A percentile compares a stretch with the other conserved stretches of the same genome.
Evolutionary conservation across 2,888 invertebrate genomes (phyloP).

Genomic region (Onthophagus sagittarius): DNA sequence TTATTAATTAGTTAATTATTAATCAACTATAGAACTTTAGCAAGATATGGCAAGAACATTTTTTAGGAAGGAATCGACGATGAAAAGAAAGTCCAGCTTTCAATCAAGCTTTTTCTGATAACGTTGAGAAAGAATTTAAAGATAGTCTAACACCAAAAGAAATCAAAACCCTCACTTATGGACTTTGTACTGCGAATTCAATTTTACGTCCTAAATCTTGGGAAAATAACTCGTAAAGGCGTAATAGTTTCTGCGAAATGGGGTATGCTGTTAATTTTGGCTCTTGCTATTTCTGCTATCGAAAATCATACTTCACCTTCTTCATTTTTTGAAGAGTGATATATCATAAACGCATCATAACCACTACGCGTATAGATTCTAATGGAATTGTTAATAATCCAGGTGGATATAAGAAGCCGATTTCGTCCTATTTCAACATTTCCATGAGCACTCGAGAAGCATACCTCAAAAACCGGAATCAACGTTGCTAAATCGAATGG

Average conservation of each 20-base stretch:
- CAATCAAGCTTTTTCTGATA: neutral
- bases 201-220: constrained; percentile 26
- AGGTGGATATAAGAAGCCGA: constrained; percentile 36
- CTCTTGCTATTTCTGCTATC: too few relatives aligned
- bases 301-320: too few relatives aligned
- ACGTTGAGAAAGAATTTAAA: neutral
- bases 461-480: constrained; percentile 14
- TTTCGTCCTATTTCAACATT: constrained; percentile 20
- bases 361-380: too few relatives aligned
- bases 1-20: too few relatives aligned
- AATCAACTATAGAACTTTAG: too few relatives aligned
- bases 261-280: too few relatives aligned
- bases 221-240: too few relatives aligned
- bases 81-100: neutral
- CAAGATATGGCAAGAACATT: too few relatives aligned
- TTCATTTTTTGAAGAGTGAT: too few relatives aligned
- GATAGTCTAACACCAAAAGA: constrained; percentile 25
- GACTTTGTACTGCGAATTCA: constrained; percentile 21
- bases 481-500: constrained; percentile 25
- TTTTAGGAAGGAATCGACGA: too few relatives aligned
- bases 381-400: constrained; percentile 31
- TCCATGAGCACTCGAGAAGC: constrained; percentile 5
- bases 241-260: too few relatives aligned
- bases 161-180: constrained; percentile 28
- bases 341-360: too few relatives aligned